Base-by-base conservation (phyloP, 2,797 vertebrate species). In the Gorsachius magnificus region DNA sequence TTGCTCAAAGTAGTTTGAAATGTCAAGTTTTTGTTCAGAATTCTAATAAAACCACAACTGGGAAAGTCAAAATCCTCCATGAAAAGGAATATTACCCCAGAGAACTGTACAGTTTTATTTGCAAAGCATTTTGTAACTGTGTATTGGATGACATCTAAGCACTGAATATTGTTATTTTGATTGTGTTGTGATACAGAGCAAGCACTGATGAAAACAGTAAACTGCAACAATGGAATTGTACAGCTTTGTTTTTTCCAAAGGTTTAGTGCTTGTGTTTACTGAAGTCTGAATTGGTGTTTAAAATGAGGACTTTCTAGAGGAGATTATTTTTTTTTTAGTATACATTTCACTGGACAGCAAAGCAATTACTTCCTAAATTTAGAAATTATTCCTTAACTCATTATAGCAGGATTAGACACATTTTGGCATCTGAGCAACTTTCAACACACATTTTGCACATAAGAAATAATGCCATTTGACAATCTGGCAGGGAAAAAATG, bases 301-400 rank as follows among this genome's bases (percentile, higher is more conserved):
- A 87, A 82, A 87, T 18, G 25, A 94, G 26, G 10, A 53, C 51
- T 94, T 68, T 60, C 76, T 74, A 16, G 58, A 89, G 94, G 82
- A 95, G 61, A 54, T 78, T 48, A 13, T 25, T 50, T 50, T 7
- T 5, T 83, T 45, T 92, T 76, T 51, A 43, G n/a, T 68, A 41
- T 87, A 29, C 36, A 6, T 95, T 93, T 96, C 84, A 60, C 66
- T 91, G 90, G 94, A 45, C 74, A 93, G 54, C 53, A 83, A 76
- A 95, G 81, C 81, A 91, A 92, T 95, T 83, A 77, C 43, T 41
- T 82, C 72, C 90, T 92, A 93, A 95, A 95, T 95, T 91, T 95
- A 92, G 91, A 90, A 90, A 87, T 92, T 64, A 48, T 48, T 91
- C 45, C 64, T 50, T 76, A 9, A 61, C n/a, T n/a, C 31, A 3